A percentile compares a stretch with the other conserved stretches of the same genome.
These are phyloP conservation scores for Papilio machaon DNA, from an alignment of 1,140 invertebrate species.

Conservation along the genomic window DNA sequence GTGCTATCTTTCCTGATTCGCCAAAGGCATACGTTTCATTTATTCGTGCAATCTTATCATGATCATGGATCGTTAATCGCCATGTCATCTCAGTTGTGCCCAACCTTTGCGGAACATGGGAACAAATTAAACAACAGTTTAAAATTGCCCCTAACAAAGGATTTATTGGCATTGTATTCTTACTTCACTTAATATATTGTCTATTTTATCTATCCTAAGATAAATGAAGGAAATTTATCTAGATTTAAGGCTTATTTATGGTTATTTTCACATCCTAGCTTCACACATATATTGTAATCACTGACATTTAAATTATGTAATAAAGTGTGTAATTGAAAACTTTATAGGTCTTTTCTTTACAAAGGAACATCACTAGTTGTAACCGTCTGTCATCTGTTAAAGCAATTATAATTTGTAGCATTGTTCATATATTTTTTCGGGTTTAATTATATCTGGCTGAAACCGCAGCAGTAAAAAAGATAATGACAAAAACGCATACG, in stretches of 20 bases:
- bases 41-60: conserved; percentile 33
- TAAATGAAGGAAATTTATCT: conserved; percentile 9
- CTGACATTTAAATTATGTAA: background rate
- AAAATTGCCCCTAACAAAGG: conserved; percentile 37
- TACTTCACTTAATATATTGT: conserved; percentile 30
- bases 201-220: conserved; percentile 1
- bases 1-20: conserved; percentile 1
- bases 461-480: background rate
- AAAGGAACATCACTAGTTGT: background rate
- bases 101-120: conserved; percentile 36
- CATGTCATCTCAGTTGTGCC: conserved; percentile 27
- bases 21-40: conserved; percentile 28
- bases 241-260: conserved; percentile 29
- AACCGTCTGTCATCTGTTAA: background rate
- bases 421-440: conserved; percentile 10
- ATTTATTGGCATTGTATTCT: conserved; percentile 34
- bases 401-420: conserved; percentile 21
- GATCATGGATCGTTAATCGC: conserved; percentile 35
- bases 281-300: background rate
- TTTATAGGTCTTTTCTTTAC: background rate
- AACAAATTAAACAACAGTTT: conserved; percentile 39
- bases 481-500: background rate
- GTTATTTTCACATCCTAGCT: background rate
- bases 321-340: background rate
- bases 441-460: background rate